These are phyloP conservation scores for Sweltsa coloradensis DNA, from an alignment of 1,140 invertebrate genomes.

Conservation along the genomic window DNA sequence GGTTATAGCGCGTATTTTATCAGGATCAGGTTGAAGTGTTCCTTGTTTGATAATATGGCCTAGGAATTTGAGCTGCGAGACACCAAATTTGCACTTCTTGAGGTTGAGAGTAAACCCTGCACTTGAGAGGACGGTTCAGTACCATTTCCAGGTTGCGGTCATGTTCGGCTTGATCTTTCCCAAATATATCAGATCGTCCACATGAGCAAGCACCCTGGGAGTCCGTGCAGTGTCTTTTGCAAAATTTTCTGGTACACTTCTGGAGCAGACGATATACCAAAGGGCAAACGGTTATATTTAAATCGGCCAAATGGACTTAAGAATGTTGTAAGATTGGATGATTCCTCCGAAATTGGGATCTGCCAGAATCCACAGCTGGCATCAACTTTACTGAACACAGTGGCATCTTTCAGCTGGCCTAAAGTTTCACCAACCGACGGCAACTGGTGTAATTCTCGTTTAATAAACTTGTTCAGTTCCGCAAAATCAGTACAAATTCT, in stretches of 20 bases:
- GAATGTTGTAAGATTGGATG: constrained; percentile 17
- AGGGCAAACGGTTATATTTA: constrained; percentile 14
- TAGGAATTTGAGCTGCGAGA: constrained; percentile 19
- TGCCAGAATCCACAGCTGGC: constrained; percentile 17
- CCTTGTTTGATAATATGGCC: constrained; percentile 25
- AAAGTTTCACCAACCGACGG: constrained; percentile 6
- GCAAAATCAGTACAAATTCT: constrained; percentile 30
- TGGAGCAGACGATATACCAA: constrained; percentile 17
- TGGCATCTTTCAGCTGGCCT: not conserved
- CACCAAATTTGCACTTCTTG: constrained; percentile 12
- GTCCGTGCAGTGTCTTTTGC: not conserved
- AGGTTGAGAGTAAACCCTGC: constrained; percentile 11
- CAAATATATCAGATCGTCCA: constrained; percentile 7
- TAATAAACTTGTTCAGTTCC: constrained; percentile 22
- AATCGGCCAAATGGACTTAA: constrained; percentile 18
- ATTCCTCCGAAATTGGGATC: constrained; percentile 13
- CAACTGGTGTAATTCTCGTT: constrained; percentile 16
- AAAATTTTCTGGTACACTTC: constrained; percentile 5
- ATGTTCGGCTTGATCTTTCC: constrained; percentile 3
- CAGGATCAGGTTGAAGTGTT: constrained; percentile 22
- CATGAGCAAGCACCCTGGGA: not conserved
- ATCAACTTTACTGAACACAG: constrained; percentile 16
- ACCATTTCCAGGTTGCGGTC: not conserved
- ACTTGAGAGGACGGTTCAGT: constrained; percentile 11
- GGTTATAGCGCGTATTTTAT: constrained; percentile 20